Percentiles rank a stretch among this genome's conserved stretches.
phyloP scores from a whole-genome alignment of 2,888 invertebrate genomes.

The Ischnus inquisitorius region DNA sequence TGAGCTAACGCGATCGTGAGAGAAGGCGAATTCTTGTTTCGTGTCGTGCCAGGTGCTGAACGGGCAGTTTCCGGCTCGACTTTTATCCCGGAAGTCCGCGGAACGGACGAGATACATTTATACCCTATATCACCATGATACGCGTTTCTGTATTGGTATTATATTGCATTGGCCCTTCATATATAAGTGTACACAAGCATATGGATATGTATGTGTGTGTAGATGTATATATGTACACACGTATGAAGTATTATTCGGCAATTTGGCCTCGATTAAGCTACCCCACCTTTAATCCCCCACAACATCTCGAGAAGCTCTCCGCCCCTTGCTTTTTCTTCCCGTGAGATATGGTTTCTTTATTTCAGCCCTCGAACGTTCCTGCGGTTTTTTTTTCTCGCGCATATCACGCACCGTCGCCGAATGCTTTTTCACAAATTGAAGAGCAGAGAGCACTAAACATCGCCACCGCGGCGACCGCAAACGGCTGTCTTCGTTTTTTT shows the following conservation, averaged over 20 bases:
- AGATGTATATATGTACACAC: background rate
- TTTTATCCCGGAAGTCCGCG: slow-evolving; percentile 17
- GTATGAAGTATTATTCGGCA: slow-evolving; percentile 28
- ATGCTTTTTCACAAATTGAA: slow-evolving; percentile 63
- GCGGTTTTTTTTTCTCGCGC: background rate
- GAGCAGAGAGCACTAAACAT: slow-evolving; percentile 35
- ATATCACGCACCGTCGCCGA: slow-evolving; percentile 27
- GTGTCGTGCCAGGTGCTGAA: slow-evolving; percentile 43
- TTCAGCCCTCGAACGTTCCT: background rate
- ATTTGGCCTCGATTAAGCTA: slow-evolving; percentile 14
- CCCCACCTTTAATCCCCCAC: background rate
- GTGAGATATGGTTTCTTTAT: background rate
- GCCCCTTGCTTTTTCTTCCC: background rate
- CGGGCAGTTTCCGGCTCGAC: slow-evolving; percentile 29
- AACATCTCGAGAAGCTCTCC: background rate
- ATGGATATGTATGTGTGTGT: no score
- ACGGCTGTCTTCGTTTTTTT: background rate
- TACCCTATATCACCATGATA: background rate
- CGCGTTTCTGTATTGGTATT: background rate
- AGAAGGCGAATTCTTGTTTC: slow-evolving; percentile 32
- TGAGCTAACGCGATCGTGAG: background rate
- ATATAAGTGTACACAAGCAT: background rate
- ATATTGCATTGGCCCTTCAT: slow-evolving; percentile 1
- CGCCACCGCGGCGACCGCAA: slow-evolving; percentile 4
- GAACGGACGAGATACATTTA: background rate